These are phyloP conservation scores for Aricia artaxerxes DNA, from an alignment of 2,888 invertebrate species.

Conservation along the genomic window DNA sequence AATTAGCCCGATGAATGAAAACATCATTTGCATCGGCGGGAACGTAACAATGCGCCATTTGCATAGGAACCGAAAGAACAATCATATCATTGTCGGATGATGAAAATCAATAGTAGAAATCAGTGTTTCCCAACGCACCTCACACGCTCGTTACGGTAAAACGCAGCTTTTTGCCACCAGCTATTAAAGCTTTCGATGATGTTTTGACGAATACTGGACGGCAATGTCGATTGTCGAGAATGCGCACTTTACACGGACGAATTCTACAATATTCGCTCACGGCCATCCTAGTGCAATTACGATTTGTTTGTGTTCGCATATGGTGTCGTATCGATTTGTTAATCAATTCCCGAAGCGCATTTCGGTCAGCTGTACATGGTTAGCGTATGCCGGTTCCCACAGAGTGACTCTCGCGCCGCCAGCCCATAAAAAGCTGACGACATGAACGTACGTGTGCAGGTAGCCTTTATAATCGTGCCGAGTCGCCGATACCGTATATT, in stretches of 20 bases:
- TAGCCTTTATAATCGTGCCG: constrained; percentile 69
- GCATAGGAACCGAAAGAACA: constrained; percentile 67
- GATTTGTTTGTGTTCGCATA: constrained; percentile 64
- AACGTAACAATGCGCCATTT: constrained; percentile 66
- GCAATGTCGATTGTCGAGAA: background rate
- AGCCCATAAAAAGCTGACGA: constrained; percentile 74
- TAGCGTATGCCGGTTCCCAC: constrained; percentile 79
- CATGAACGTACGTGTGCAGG: constrained; percentile 74
- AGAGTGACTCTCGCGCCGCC: constrained; percentile 70
- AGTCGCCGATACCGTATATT: constrained; percentile 58
- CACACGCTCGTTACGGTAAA: constrained; percentile 48
- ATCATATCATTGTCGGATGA: constrained; percentile 69
- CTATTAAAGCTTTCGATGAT: constrained; percentile 62
- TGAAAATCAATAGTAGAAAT: constrained; percentile 74
- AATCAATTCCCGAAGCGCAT: constrained; percentile 78
- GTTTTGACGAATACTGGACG: constrained; percentile 66
- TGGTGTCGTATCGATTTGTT: constrained; percentile 75
- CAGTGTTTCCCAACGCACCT: constrained; percentile 59
- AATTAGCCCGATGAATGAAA: constrained; percentile 75
- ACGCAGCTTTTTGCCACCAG: constrained; percentile 43
- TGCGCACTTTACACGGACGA: constrained; percentile 46
- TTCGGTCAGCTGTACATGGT: constrained; percentile 78
- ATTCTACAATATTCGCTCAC: constrained; percentile 13
- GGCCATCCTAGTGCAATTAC: constrained; percentile 52
- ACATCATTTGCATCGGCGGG: constrained; percentile 67